These are phyloP conservation scores for Gadus chalcogrammus DNA, from an alignment of 2,113 vertebrate species.

Conservation along the genomic window DNA sequence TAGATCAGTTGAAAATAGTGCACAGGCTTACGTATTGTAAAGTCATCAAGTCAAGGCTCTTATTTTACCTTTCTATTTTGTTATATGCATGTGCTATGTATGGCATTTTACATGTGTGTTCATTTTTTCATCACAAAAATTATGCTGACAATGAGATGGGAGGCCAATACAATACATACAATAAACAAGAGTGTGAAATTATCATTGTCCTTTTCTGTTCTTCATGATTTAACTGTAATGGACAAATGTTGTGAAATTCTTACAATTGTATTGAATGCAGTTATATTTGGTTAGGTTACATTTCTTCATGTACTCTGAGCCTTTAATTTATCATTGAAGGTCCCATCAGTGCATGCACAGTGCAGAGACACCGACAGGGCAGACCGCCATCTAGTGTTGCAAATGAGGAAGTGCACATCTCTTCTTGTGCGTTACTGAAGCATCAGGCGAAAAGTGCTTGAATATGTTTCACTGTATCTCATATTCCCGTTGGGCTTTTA, in stretches of 20 bases:
- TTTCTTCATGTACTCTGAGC: slow-evolving; percentile 69
- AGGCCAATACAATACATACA: slow-evolving; percentile 24
- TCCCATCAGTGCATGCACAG: slow-evolving; percentile 16
- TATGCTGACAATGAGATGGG: too few relatives aligned
- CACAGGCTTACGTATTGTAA: too few relatives aligned
- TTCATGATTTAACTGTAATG: too few relatives aligned
- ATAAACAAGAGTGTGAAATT: slow-evolving; percentile 44
- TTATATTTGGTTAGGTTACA: slow-evolving; percentile 43
- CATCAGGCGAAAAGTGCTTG: too few relatives aligned
- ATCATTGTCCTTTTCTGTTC: slow-evolving; percentile 39
- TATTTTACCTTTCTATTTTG: too few relatives aligned
- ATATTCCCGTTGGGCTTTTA: slow-evolving; percentile 14
- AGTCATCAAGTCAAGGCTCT: too few relatives aligned
- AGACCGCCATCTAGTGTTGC: slow-evolving; percentile 65
- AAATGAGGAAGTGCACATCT: slow-evolving; percentile 32
- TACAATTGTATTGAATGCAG: too few relatives aligned
- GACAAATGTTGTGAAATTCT: too few relatives aligned
- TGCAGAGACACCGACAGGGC: slow-evolving; percentile 43
- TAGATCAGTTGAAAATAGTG: too few relatives aligned
- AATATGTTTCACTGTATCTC: background rate
- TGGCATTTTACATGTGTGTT: slow-evolving; percentile 5
- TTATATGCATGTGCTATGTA: too few relatives aligned
- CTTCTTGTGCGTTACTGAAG: background rate
- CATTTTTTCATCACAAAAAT: too few relatives aligned
- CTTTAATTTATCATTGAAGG: slow-evolving; percentile 45